A percentile compares a stretch with the other conserved stretches of the same genome.
These are phyloP conservation scores for Callopanchax toddi DNA, from an alignment of 2,113 vertebrate genomes.

Conservation along the genomic window DNA sequence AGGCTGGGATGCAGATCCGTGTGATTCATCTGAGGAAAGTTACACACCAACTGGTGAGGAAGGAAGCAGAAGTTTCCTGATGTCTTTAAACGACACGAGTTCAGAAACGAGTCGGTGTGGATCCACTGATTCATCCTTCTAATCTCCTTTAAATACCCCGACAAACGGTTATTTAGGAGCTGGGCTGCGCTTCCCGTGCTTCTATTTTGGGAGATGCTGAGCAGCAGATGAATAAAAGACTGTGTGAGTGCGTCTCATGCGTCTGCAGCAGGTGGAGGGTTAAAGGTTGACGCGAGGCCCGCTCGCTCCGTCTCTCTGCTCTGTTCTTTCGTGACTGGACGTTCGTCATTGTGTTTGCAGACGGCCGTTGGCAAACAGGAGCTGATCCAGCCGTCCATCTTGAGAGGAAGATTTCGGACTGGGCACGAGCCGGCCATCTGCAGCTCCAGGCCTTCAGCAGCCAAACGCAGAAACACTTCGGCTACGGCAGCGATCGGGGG, in stretches of 20 bases:
- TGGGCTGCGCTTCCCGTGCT: not conserved
- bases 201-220: constrained; percentile 44
- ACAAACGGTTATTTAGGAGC: constrained; percentile 20
- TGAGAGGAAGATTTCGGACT: constrained; percentile 75
- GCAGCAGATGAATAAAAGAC: constrained; percentile 45
- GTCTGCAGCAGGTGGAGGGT: constrained; percentile 65
- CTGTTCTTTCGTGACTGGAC: constrained; percentile 46
- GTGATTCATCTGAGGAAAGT: constrained; percentile 11
- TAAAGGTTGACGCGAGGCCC: constrained; percentile 32
- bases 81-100: not conserved
- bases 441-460: constrained; percentile 69
- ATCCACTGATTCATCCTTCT: constrained; percentile 31
- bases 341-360: constrained; percentile 73
- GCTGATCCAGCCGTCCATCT: constrained; percentile 79
- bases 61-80: not conserved
- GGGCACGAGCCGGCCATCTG: constrained; percentile 77
- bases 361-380: constrained; percentile 71
- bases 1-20: constrained; percentile 1
- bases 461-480: constrained; percentile 61
- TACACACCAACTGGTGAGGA: not conserved
- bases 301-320: constrained; percentile 27
- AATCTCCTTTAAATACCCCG: constrained; percentile 27
- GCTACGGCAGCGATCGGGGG: constrained; percentile 29
- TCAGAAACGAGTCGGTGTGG: not conserved
- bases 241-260: constrained; percentile 31